These are phyloP conservation scores for Solen grandis DNA, from an alignment of 1,140 invertebrate species.

Conservation along the genomic window DNA sequence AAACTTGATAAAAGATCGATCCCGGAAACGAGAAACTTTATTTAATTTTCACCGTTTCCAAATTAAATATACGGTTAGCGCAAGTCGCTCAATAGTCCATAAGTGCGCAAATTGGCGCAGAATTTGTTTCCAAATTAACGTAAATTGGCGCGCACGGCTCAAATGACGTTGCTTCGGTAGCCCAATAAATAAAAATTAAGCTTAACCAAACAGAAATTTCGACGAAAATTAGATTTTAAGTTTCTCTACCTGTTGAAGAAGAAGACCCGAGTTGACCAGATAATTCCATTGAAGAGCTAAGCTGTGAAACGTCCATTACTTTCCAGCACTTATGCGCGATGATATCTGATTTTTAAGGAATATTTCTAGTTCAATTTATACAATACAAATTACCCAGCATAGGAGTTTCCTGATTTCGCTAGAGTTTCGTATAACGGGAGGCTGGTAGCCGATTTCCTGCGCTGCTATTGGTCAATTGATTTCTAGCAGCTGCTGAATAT, in stretches of 20 bases:
- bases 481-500: conserved; percentile 32
- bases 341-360: conserved; percentile 22
- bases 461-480: conserved; percentile 24
- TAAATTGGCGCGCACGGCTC: background rate
- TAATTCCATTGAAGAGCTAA: background rate
- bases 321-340: conserved; percentile 16
- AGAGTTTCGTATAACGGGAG: background rate
- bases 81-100: background rate
- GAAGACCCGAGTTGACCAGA: background rate
- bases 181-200: background rate
- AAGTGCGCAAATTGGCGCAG: background rate
- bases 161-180: background rate
- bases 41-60: background rate
- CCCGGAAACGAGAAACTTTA: background rate
- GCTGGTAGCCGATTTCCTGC: background rate
- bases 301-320: background rate
- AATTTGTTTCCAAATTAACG: background rate
- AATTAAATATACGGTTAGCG: background rate
- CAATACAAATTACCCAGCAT: conserved; percentile 40
- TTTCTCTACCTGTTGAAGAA: background rate
- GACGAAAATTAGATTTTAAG: background rate
- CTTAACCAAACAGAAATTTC: background rate
- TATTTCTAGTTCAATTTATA: conserved; percentile 51
- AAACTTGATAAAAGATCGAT: background rate
- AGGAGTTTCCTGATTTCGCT: background rate